Conservation (phyloP, 1,140 invertebrate genomes). For the Megalonaias nervosa region DNA sequence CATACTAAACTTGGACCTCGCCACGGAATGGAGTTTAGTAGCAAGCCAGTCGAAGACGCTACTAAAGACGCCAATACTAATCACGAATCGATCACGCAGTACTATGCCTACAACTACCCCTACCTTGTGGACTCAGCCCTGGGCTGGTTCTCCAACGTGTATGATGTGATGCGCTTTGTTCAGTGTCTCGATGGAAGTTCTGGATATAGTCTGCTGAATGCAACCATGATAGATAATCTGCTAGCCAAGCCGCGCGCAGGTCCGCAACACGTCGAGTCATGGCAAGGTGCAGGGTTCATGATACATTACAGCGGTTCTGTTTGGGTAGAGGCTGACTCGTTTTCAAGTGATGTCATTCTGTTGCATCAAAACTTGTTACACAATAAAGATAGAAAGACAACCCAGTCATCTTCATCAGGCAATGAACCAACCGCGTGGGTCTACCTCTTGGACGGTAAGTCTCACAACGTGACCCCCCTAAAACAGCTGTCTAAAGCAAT, state of each 20-base stretch:
- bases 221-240: conserved; percentile 40
- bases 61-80: conserved; percentile 22
- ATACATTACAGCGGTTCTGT: conserved; percentile 47
- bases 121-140: conserved; percentile 54
- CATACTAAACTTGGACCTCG: conserved; percentile 54
- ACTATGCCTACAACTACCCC: conserved; percentile 43
- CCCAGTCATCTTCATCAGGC: background rate
- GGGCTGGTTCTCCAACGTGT: conserved; percentile 64
- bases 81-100: conserved; percentile 39
- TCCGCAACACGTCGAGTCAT: conserved; percentile 37
- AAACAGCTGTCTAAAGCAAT: conserved; percentile 46
- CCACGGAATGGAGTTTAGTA: conserved; percentile 26
- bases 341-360: conserved; percentile 58
- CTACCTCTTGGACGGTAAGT: conserved; percentile 51
- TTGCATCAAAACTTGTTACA: conserved; percentile 41
- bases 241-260: conserved; percentile 32
- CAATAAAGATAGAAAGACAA: no score
- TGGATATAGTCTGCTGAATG: conserved; percentile 51
- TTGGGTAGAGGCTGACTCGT: conserved; percentile 57
- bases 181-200: conserved; percentile 50
- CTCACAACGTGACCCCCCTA: conserved; percentile 39
- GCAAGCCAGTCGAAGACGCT: conserved; percentile 18
- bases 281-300: conserved; percentile 53
- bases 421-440: conserved; percentile 47
- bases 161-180: conserved; percentile 59